These are phyloP conservation scores for Lycocorax pyrrhopterus DNA, from an alignment of 2,113 vertebrate genomes.

Conservation along the genomic window DNA sequence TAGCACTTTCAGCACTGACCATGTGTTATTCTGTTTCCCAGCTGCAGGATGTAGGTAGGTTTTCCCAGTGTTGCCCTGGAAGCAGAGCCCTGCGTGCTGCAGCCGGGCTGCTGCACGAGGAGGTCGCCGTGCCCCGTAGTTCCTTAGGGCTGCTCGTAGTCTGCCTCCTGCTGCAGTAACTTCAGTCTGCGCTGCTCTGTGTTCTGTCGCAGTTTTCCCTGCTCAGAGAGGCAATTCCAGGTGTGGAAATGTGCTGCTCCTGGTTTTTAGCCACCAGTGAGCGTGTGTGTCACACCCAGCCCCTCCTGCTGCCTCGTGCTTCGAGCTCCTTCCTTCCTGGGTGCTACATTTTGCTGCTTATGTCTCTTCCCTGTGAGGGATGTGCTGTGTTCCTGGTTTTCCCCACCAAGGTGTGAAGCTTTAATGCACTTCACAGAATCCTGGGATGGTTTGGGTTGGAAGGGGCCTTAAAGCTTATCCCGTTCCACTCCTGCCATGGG, in stretches of 20 bases:
- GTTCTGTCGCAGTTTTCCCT: neutral
- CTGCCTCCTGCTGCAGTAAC: neutral
- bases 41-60: slow-evolving; percentile 2
- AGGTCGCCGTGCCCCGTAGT: rapidly evolving
- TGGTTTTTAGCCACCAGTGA: neutral
- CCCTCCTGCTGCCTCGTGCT: neutral
- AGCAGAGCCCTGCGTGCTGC: neutral
- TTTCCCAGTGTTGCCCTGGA: rapidly evolving
- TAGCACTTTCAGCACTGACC: neutral
- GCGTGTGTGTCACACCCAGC: neutral
- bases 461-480: neutral
- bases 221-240: neutral
- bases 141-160: neutral
- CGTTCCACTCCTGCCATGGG: neutral
- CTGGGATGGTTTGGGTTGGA: neutral
- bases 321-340: rapidly evolving
- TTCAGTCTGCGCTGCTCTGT: neutral
- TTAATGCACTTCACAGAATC: neutral
- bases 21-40: neutral
- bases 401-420: neutral
- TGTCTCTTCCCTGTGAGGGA: neutral
- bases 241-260: neutral
- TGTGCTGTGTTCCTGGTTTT: neutral
- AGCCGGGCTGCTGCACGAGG: neutral
- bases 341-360: rapidly evolving